Conservation (phyloP, 2,888 invertebrate species). For the Buathra laborator region DNA sequence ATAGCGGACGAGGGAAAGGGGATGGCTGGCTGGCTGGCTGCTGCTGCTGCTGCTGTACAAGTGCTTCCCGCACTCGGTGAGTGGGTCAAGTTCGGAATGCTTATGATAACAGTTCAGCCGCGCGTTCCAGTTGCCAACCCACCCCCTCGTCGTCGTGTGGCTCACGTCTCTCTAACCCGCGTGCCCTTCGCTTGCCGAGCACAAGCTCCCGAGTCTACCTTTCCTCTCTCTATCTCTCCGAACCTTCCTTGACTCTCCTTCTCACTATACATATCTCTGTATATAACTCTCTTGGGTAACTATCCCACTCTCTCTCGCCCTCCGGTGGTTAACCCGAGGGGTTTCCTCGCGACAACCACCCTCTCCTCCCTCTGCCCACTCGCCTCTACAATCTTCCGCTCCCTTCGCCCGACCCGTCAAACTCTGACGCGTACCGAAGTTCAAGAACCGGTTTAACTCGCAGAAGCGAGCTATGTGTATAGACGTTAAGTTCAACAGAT, state of each 20-base stretch:
- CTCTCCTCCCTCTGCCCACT: not conserved
- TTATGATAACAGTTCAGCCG: slow-evolving; percentile 82
- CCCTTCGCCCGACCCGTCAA: slow-evolving; percentile 5
- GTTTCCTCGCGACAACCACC: slow-evolving; percentile 32
- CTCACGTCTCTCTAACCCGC: slow-evolving; percentile 68
- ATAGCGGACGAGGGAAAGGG: slow-evolving; percentile 66
- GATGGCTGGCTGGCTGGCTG: not conserved
- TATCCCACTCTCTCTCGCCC: not conserved
- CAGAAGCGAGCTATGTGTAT: not conserved
- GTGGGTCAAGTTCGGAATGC: slow-evolving; percentile 84
- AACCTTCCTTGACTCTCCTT: slow-evolving; percentile 20
- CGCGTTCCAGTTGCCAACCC: slow-evolving; percentile 73
- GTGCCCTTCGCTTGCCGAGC: slow-evolving; percentile 64
- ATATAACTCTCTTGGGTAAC: not conserved
- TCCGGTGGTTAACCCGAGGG: slow-evolving; percentile 46
- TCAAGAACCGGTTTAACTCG: slow-evolving; percentile 29
- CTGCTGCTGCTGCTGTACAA: slow-evolving; percentile 54
- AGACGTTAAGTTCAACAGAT: not conserved
- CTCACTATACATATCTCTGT: not conserved
- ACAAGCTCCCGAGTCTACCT: slow-evolving; percentile 6
- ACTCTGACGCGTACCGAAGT: slow-evolving; percentile 22
- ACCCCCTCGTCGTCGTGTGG: slow-evolving; percentile 29
- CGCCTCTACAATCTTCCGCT: slow-evolving; percentile 11
- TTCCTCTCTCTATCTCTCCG: slow-evolving; percentile 31
- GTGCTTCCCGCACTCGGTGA: slow-evolving; percentile 76